phyloP scores from a whole-genome alignment of 2,888 invertebrate species.

The Thereva unica region DNA sequence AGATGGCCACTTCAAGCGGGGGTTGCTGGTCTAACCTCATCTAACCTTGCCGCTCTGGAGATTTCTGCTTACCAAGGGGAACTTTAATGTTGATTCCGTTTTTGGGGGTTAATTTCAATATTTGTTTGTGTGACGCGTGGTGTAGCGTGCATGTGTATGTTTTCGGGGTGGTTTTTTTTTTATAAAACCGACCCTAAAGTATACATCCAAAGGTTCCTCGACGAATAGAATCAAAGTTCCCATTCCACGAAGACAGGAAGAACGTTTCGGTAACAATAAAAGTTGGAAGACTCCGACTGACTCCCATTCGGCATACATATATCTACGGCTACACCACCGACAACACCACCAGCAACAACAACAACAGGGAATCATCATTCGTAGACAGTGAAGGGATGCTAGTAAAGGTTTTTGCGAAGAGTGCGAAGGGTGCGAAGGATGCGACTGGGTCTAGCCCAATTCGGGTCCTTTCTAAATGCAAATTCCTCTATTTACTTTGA shows the following conservation, averaged over 20 bases:
- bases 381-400: too few relatives aligned
- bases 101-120: conserved; percentile 31
- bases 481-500: conserved; percentile 42
- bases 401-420: too few relatives aligned
- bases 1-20: too few relatives aligned
- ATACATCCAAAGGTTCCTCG: not conserved
- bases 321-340: too few relatives aligned
- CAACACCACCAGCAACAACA: too few relatives aligned
- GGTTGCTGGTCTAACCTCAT: too few relatives aligned
- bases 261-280: too few relatives aligned
- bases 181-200: conserved; percentile 2
- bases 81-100: conserved; percentile 24
- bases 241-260: too few relatives aligned
- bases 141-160: not conserved
- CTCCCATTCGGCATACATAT: too few relatives aligned
- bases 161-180: conserved; percentile 8
- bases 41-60: not conserved
- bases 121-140: conserved; percentile 21
- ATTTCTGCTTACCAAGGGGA: conserved; percentile 27
- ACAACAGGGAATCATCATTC: too few relatives aligned
- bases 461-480: conserved; percentile 38
- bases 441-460: conserved; percentile 17
- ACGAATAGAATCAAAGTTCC: not conserved
- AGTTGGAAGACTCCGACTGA: too few relatives aligned
- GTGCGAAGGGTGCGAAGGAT: conserved; percentile 6